Conservation (phyloP, 2,888 invertebrate species). For the Adineta ricciae region DNA sequence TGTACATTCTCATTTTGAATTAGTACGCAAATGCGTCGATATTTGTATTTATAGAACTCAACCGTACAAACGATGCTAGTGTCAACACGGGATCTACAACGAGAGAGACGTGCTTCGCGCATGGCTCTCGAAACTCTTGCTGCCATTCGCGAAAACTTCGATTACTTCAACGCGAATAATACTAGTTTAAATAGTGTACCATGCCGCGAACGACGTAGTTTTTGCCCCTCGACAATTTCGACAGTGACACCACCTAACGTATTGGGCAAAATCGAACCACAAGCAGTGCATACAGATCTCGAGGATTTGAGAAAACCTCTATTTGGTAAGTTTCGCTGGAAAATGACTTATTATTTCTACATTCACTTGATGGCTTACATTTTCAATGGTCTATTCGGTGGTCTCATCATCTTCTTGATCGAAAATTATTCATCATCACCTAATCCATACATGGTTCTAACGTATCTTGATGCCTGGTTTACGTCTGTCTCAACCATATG, state of each 20-base stretch:
- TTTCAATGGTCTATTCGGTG: not conserved
- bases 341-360: constrained; percentile 5
- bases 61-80: not conserved
- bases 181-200: not conserved
- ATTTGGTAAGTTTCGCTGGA: not conserved
- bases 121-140: not conserved
- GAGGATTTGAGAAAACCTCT: not conserved
- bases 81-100: not conserved
- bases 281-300: not conserved
- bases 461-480: not conserved
- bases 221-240: not conserved
- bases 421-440: not conserved
- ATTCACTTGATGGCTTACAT: not conserved
- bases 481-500: not conserved
- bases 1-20: too few relatives aligned
- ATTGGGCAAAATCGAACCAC: not conserved
- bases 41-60: too few relatives aligned
- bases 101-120: not conserved
- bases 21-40: too few relatives aligned
- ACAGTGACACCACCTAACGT: not conserved
- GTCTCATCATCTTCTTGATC: not conserved
- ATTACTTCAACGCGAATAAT: not conserved
- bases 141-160: not conserved
- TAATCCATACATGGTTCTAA: not conserved
- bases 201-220: not conserved